Percentiles rank a stretch among this genome's conserved stretches.
These are phyloP conservation scores for Catostomus latipinnis DNA, from an alignment of 2,797 vertebrate genomes.

Conservation along the genomic window DNA sequence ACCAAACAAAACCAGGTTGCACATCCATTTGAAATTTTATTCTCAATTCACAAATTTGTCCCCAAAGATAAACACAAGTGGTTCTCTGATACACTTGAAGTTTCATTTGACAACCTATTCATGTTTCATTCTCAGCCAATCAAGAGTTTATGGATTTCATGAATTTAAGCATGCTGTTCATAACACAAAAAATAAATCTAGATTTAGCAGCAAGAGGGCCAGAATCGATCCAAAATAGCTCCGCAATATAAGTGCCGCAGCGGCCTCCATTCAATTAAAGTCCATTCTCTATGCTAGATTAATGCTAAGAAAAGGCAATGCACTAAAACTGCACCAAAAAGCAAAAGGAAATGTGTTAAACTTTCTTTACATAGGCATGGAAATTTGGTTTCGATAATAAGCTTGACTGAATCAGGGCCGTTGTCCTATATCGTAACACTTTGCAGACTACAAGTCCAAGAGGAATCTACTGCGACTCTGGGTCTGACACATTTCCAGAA, in stretches of 20 bases:
- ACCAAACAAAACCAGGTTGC: constrained; percentile 5
- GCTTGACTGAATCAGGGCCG: constrained; percentile 2
- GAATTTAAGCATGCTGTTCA: not conserved
- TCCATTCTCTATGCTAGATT: constrained; percentile 36
- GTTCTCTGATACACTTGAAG: not conserved
- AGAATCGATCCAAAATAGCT: constrained; percentile 17
- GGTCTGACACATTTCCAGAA: constrained; percentile 11
- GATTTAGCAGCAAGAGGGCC: constrained; percentile 1
- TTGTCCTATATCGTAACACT: not conserved
- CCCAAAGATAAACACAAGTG: not conserved
- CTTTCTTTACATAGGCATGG: not conserved
- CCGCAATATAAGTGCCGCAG: not conserved
- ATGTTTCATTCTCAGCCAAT: not conserved
- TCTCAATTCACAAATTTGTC: not conserved
- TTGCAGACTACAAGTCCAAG: constrained; percentile 7
- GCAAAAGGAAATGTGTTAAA: constrained; percentile 3
- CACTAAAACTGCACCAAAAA: not conserved
- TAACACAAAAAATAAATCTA: constrained; percentile 8
- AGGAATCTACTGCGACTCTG: constrained; percentile 4
- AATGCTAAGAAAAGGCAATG: constrained; percentile 5
- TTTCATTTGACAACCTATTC: not conserved
- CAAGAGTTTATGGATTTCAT: not conserved
- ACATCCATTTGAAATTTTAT: not conserved
- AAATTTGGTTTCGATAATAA: constrained; percentile 9
- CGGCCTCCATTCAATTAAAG: constrained; percentile 32